Conservation (phyloP, 2,888 invertebrate species). For the Ennomos erosarius region DNA sequence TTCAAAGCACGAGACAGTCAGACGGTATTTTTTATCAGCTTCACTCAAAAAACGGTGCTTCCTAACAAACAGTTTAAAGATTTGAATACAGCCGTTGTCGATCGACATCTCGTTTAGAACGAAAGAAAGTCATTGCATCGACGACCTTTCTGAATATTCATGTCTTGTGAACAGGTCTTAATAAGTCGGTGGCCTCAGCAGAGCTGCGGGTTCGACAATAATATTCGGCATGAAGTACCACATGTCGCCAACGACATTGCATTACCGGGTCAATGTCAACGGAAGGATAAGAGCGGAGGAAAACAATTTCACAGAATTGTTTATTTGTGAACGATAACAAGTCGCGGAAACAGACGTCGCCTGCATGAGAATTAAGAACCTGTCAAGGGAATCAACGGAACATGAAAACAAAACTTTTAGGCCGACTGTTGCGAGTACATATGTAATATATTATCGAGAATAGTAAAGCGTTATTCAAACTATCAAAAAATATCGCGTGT, state of each 20-base stretch:
- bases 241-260: slow-evolving; percentile 70
- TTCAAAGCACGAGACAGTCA: slow-evolving; percentile 14
- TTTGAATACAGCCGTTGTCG: slow-evolving; percentile 18
- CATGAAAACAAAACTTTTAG: slow-evolving; percentile 6
- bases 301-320: slow-evolving; percentile 65
- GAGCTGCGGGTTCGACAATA: slow-evolving; percentile 45
- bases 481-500: slow-evolving; percentile 34
- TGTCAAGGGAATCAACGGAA: slow-evolving; percentile 38
- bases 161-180: slow-evolving; percentile 29
- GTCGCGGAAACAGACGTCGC: slow-evolving; percentile 36
- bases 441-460: slow-evolving; percentile 26
- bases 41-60: slow-evolving; percentile 20
- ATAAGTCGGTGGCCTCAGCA: slow-evolving; percentile 57
- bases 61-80: slow-evolving; percentile 12
- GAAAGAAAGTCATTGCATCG: slow-evolving; percentile 37
- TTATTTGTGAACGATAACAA: slow-evolving; percentile 55
- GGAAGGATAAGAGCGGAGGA: slow-evolving; percentile 56
- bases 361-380: slow-evolving; percentile 51
- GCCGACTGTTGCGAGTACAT: neutral
- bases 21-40: slow-evolving; percentile 15
- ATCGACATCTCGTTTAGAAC: slow-evolving; percentile 25
- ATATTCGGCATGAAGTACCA: slow-evolving; percentile 49
- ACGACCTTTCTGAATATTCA: slow-evolving; percentile 55
- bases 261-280: slow-evolving; percentile 71
- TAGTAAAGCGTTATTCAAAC: slow-evolving; percentile 28